phyloP scores from a whole-genome alignment of 2,797 vertebrate species.

The Myotis planiceps region DNA sequence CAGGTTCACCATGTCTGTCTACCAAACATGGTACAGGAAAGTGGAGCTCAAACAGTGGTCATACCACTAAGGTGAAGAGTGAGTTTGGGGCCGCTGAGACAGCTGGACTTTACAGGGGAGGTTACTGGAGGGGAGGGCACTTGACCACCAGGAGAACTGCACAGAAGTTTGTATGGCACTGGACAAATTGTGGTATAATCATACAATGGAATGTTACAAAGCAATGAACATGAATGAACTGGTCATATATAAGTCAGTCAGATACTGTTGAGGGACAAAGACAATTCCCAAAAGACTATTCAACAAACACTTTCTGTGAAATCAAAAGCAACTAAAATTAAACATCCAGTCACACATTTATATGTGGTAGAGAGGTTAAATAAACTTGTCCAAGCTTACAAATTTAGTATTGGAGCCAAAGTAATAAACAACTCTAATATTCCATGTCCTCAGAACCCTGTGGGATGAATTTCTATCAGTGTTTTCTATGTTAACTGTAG shows the following conservation, averaged over 20 bases:
- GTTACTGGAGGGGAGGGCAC: not conserved
- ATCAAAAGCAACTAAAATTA: conserved; percentile 11
- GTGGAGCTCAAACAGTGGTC: not conserved
- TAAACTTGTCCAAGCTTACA: not conserved
- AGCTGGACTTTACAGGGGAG: not conserved
- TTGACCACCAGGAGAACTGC: not conserved
- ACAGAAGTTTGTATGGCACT: not conserved
- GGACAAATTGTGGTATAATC: not conserved
- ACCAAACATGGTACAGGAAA: not conserved
- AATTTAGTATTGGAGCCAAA: not conserved
- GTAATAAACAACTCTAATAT: not conserved
- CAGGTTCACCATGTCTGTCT: not conserved
- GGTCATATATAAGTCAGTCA: not conserved
- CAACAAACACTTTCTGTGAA: not conserved
- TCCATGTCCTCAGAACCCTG: not conserved
- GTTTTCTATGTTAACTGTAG: not conserved
- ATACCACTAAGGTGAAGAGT: not conserved
- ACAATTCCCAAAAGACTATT: not conserved
- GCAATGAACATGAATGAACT: not conserved
- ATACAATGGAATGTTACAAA: not conserved
- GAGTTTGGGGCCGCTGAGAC: not conserved
- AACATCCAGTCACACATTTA: not conserved
- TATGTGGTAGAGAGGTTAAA: not conserved
- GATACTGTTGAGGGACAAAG: not conserved
- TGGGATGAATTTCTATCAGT: not conserved